A percentile compares a stretch with the other conserved stretches of the same genome.
Evolutionary conservation across 2,113 vertebrate genomes (phyloP).

Genomic region (Lagenorhynchus albirostris): DNA sequence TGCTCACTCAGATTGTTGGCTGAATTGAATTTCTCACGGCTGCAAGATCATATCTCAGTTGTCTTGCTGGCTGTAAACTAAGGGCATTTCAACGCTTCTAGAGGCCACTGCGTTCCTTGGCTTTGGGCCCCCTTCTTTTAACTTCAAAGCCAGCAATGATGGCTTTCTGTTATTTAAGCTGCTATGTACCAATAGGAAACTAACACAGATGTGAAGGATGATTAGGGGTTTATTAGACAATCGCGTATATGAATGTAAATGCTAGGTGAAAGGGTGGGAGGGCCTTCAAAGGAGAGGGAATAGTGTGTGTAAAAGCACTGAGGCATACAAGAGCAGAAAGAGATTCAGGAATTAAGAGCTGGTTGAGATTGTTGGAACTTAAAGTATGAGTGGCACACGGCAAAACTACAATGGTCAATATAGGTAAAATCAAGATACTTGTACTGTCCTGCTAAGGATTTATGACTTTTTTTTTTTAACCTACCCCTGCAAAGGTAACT

Average conservation of each 20-base stretch:
- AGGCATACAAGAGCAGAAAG: no score
- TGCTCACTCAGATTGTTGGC: neutral
- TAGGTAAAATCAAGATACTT: neutral
- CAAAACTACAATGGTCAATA: neutral
- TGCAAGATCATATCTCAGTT: neutral
- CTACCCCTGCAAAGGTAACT: neutral
- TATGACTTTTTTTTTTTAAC: neutral
- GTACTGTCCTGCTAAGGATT: neutral
- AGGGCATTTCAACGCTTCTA: neutral
- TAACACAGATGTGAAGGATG: neutral
- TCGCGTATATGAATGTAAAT: neutral
- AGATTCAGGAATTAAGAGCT: neutral
- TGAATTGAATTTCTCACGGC: neutral
- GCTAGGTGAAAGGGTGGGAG: fast-evolving
- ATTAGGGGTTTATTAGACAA: neutral
- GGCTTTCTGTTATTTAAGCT: neutral
- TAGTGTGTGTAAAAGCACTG: neutral
- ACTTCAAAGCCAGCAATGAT: neutral
- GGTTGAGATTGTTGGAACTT: neutral
- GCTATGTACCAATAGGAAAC: neutral
- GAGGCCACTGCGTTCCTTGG: neutral
- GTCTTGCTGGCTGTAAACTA: neutral
- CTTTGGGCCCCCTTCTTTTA: neutral
- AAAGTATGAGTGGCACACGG: neutral
- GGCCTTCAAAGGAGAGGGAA: neutral